Evolutionary conservation across 92 coral and sea anemone species (phyloP).

Genomic region (Blastomussa wellsi): DNA sequence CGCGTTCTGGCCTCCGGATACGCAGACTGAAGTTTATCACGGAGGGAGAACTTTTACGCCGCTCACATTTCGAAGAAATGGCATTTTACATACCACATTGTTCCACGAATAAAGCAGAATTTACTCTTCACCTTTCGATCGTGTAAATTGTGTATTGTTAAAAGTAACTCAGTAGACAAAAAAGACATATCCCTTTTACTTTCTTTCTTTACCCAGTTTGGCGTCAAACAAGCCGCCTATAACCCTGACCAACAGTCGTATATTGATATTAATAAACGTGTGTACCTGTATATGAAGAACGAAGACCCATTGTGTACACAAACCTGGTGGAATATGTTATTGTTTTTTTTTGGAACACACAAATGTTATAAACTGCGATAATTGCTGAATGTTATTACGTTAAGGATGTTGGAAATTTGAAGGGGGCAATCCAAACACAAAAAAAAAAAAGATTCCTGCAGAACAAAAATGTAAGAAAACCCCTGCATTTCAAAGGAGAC

Average conservation of each 20-base stretch:
- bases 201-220: background rate
- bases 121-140: background rate
- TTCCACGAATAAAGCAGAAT: background rate
- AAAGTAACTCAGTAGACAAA: background rate
- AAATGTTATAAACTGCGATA: background rate
- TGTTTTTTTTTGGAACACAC: constrained; percentile 6
- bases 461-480: too few species aligned
- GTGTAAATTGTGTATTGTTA: background rate
- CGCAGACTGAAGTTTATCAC: background rate
- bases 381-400: background rate
- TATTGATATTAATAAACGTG: background rate
- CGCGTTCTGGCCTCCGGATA: background rate
- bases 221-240: background rate
- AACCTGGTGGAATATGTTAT: background rate
- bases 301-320: background rate
- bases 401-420: background rate
- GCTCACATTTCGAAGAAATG: background rate
- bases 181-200: background rate
- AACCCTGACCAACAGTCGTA: background rate
- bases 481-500: too few species aligned
- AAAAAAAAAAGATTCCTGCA: background rate
- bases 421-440: too few species aligned
- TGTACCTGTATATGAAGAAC: background rate
- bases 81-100: background rate
- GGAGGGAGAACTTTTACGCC: background rate